Conservation (phyloP, 2,113 vertebrate genomes). For the Ptilorrhoa leucosticta region DNA sequence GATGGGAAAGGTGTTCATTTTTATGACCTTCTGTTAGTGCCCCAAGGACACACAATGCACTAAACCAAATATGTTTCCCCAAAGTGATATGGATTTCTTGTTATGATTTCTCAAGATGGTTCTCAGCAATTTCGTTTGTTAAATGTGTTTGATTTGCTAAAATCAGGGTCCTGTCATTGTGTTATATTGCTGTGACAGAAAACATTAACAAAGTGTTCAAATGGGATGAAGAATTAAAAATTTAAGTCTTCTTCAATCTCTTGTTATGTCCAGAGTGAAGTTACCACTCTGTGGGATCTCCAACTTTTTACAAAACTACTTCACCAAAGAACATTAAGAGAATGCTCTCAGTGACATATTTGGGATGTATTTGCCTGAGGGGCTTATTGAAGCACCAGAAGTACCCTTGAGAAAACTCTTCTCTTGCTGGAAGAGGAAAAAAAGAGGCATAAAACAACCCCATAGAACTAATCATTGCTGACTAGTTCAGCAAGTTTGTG, state of each 20-base stretch:
- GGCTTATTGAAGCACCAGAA: not conserved
- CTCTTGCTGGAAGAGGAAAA: not conserved
- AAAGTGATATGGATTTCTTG: not conserved
- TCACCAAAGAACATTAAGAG: not conserved
- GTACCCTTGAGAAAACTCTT: not conserved
- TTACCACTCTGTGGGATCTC: not conserved
- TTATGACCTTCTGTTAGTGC: not conserved
- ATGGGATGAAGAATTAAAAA: not conserved
- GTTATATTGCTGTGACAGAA: not conserved
- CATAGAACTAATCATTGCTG: not conserved
- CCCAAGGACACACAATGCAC: accelerated
- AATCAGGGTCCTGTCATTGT: not conserved
- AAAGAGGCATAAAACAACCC: not conserved
- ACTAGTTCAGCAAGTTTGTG: not conserved
- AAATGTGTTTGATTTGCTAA: no score
- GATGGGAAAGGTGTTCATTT: not conserved
- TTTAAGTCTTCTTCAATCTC: not conserved
- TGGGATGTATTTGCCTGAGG: not conserved
- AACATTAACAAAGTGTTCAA: not conserved
- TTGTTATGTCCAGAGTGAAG: not conserved
- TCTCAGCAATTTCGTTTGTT: not conserved
- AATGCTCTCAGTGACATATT: not conserved
- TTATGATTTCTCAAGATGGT: not conserved
- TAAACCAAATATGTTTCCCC: not conserved
- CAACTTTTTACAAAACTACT: not conserved